phyloP scores from a whole-genome alignment of 2,888 invertebrate species.

The Torymus auratus region DNA sequence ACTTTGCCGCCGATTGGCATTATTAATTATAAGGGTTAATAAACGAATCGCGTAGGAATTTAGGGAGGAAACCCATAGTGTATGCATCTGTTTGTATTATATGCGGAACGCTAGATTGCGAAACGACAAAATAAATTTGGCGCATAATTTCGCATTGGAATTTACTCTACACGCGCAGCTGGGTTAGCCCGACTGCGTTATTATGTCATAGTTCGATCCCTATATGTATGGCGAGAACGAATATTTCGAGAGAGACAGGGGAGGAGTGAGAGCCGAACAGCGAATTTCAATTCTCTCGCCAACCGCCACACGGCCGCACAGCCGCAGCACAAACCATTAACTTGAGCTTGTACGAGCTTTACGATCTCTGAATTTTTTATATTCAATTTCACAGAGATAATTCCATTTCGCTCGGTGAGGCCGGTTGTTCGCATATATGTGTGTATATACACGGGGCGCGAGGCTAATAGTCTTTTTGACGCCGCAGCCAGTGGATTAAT shows the following conservation, averaged over 20 bases:
- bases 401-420: neutral
- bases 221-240: neutral
- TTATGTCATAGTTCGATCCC: slow-evolving; percentile 37
- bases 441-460: too few relatives aligned
- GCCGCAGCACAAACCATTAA: slow-evolving; percentile 34
- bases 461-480: too few relatives aligned
- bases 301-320: neutral
- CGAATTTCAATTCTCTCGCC: slow-evolving; percentile 50
- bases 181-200: slow-evolving; percentile 8
- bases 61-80: too few relatives aligned
- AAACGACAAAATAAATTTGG: slow-evolving; percentile 27
- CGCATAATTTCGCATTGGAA: neutral
- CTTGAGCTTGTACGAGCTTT: slow-evolving; percentile 39
- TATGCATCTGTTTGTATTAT: too few relatives aligned
- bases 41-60: too few relatives aligned
- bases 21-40: too few relatives aligned
- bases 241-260: slow-evolving; percentile 21
- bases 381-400: slow-evolving; percentile 38
- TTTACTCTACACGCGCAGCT: neutral
- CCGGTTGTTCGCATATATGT: too few relatives aligned
- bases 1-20: too few relatives aligned
- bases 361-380: slow-evolving; percentile 47
- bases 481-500: too few relatives aligned
- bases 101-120: neutral
- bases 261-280: slow-evolving; percentile 13